Base-by-base conservation (phyloP, 1,140 invertebrate genomes). In the Aphaenogaster floridana region DNA sequence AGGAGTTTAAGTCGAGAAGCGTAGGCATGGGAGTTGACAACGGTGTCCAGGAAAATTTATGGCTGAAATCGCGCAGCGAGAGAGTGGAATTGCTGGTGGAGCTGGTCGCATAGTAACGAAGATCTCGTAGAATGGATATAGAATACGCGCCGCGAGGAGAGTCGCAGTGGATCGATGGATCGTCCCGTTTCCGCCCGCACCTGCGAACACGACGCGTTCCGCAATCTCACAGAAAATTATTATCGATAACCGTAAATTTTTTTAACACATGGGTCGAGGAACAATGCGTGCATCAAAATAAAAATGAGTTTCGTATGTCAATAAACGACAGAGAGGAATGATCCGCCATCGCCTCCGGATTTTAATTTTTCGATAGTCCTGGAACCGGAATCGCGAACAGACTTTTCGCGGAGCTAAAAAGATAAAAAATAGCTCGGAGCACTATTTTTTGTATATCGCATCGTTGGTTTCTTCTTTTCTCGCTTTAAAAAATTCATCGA, bases 171-270 rank as follows among this genome's bases (percentile, higher is more conserved):
- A 81, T 81, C 64, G 39, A 71, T 71, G 66, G 64, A 81, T 54
- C 21, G 34, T 54, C n/a, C 7, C 7, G 61, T 64, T 66, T 64
- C n/a, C 6, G 17, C 15, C 17, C 1, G 7, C 61, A 79, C 77
- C 45, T 66, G 77, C 34, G 45, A 28, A 79, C 59, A 21, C 54
- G n/a, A 54, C n/a, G 79, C 21, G 15, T 42, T 45, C 21, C 50
- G 66, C 52, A 81, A 81, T 81, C 64, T 71, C 66, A 52, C 13
- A 28, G 64, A 21, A n/a, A 71, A 57, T 71, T 57, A 71, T 71
- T 42, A 52, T 13, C 15, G 63, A 69, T 69, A 81, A 69, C 69
- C n/a, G 36, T 50, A 8, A 21, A 36, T 78, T 54, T 52, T 77
- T 69, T 42, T 66, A 11, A 4, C 17, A 50, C 15, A 8, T n/a